These are phyloP conservation scores for Aptenodytes forsteri DNA, from an alignment of 2,113 vertebrate genomes.

Conservation along the genomic window DNA sequence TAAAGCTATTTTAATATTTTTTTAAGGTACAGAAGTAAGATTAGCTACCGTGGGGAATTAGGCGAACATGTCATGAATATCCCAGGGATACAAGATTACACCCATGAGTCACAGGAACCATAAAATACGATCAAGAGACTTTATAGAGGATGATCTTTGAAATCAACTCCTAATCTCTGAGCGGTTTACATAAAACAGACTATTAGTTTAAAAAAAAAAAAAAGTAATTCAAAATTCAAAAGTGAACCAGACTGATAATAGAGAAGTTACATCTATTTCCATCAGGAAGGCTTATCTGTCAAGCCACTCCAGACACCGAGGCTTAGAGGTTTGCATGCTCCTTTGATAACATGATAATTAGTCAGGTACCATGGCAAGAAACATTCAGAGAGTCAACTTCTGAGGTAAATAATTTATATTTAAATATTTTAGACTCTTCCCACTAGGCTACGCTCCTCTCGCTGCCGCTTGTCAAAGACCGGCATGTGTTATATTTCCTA, in stretches of 20 bases:
- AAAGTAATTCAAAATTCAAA: not conserved
- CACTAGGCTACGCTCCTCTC: not conserved
- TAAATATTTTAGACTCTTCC: constrained; percentile 5
- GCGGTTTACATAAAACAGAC: not conserved
- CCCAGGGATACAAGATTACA: constrained; percentile 46
- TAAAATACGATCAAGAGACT: constrained; percentile 58
- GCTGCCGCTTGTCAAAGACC: not conserved
- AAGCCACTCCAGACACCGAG: not conserved
- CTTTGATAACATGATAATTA: constrained; percentile 30
- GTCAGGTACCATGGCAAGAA: not conserved
- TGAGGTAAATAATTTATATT: constrained; percentile 2
- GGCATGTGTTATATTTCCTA: not conserved
- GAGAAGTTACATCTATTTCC: not conserved
- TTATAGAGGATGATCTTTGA: constrained; percentile 51
- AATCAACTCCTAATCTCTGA: constrained; percentile 49
- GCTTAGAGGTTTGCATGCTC: not conserved
- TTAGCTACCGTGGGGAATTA: not conserved
- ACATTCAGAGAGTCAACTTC: not conserved
- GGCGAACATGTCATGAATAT: constrained; percentile 23
- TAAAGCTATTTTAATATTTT: constrained; percentile 29
- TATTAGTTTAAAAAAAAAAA: not conserved
- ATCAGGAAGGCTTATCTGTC: not conserved
- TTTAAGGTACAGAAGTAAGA: constrained; percentile 37
- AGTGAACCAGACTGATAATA: not conserved
- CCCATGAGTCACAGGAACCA: not conserved